These are phyloP conservation scores for Xenopus tropicalis DNA, from an alignment of 2,113 vertebrate genomes.

Conservation along the genomic window UCB_Xtro_10.0 CM004451.2:59781501-59782000, in stretches of 20 bases:
- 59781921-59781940: too few relatives aligned
- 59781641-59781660: constrained; percentile 80
- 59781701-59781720: constrained; percentile 68
- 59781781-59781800: constrained; percentile 70
- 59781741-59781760: constrained; percentile 65
- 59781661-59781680: constrained; percentile 82
- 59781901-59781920: constrained; percentile 26
- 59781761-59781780: constrained; percentile 73
- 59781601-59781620: constrained; percentile 9
- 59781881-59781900: constrained; percentile 13
- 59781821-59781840: constrained; percentile 82
- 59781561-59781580: neutral
- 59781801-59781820: constrained; percentile 77
- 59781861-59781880: constrained; percentile 16
- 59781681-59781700: constrained; percentile 66
- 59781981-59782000: too few relatives aligned
- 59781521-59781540: neutral
- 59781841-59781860: constrained; percentile 75
- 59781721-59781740: constrained; percentile 68
- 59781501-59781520: too few relatives aligned
- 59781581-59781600: constrained; percentile 29
- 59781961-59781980: too few relatives aligned
- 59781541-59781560: neutral
- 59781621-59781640: constrained; percentile 20
- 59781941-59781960: too few relatives aligned